Evolutionary conservation across 2,113 vertebrate species (phyloP), one percentile per base, ranked within the genome.

Genomic region (Osmerus mordax): DNA sequence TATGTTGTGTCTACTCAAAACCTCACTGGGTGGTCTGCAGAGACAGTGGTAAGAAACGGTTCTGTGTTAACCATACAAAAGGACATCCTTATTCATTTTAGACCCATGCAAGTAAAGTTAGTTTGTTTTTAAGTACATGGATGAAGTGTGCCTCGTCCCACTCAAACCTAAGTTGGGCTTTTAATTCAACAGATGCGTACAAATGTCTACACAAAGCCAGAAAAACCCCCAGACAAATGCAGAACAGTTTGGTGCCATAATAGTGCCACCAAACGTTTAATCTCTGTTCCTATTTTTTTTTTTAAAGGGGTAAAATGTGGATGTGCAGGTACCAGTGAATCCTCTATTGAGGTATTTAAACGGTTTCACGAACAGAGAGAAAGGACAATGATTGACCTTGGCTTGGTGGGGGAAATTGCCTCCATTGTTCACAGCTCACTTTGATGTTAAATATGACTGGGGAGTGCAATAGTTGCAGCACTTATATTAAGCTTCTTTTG

Each of bases 361-460:
- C 47, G 4, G 70, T 81, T 81, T 78, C 79, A 64, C 71, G 80
- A 83, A 81, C 82, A 76, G 25, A 69, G 76, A 69, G 69, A 79
- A 65, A 76, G 84, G 88, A 87, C 88, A 88, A 88, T 87, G 86
- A 87, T 77, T 85, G 84, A 89, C 89, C 89, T 88, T 85, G 83
- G 84, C 72, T 47, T 16, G 16, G 67, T 78, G 75, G 80, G 80
- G 85, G 81, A 90, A 84, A 85, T 82, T 84, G 83, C 83, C 59
- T 86, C 79, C 68, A 87, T 89, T 90, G 86, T 89, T 89, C 80
- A 73, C 76, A 79, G 72, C 84, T 83, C 68, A 75, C 87, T 89
- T 89, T 88, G 87, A 90, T 89, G 86, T 90, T 88, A 81, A 87
- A 87, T 84, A 86, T 79, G 81, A 77, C 67, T 18, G 77, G 71